Base-by-base conservation (phyloP, 2,888 invertebrate genomes). In the Ectemnius continuus region DNA sequence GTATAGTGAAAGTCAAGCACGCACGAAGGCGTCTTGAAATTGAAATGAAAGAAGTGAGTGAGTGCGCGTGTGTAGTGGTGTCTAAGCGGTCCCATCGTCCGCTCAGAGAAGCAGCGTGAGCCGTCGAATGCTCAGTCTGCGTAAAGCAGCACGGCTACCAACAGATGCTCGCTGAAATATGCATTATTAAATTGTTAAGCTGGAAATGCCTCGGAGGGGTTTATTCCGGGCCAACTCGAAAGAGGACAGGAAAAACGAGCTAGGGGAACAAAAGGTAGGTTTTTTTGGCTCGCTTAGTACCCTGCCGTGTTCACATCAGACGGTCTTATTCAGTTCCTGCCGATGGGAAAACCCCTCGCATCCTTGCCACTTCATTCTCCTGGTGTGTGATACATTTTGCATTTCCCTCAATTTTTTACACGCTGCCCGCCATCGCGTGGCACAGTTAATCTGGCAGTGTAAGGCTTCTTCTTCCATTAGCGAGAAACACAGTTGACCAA, bases 111-210 rank as follows among this genome's bases (percentile, higher is more conserved):
- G 36, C 64, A 18, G 57, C 66, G 4, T 56, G 58, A 36, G 36
- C 28, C 64, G 46, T 23, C 28, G 67, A 58, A 64, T 75, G 67
- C 70, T 82, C 74, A 71, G 67, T 61, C 75, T 74, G 75, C 76
- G 75, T 69, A 68, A 79, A 83, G 75, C 77, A 79, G 36, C 8
- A 72, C 75, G 69, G 69, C 63, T 70, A 67, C 58, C 69, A 75
- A 83, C 78, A 77, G 71, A 80, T 70, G 75, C 67, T 76, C 79
- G 67, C 78, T 60, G 64, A 67, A 67, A 79, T 77, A 68, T 80
- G 76, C 78, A 85, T 85, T 81, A 83, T 85, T 83, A 76, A 83
- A 75, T 84, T 71, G 70, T 60, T 61, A 63, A 67, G 75, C 64
- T 76, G 68, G 69, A 64, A 76, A 66, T 71, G 76, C 70, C 74